These are phyloP conservation scores for Petrocephalus zakoni DNA, from an alignment of 2,113 vertebrate genomes.

Conservation along the genomic window DNA sequence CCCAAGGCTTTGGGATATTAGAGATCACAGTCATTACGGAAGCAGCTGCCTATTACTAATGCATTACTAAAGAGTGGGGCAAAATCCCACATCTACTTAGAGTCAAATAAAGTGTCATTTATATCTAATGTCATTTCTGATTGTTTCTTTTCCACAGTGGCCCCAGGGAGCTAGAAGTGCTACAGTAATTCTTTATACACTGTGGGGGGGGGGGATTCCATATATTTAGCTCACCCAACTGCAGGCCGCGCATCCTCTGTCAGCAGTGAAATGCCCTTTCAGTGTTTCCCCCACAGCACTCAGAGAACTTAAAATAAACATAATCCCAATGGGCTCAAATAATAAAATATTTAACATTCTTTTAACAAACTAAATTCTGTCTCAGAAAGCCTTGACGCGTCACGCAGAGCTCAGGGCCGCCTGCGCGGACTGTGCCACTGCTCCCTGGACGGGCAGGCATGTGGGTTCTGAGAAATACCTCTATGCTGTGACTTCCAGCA, in stretches of 20 bases:
- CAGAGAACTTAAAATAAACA: background rate
- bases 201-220: background rate
- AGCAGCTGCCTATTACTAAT: background rate
- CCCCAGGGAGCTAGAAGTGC: background rate
- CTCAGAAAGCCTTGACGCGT: background rate
- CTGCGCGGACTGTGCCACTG: background rate
- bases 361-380: background rate
- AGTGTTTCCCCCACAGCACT: background rate
- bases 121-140: background rate
- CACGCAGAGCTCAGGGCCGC: background rate
- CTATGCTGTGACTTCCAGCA: slow-evolving; percentile 40
- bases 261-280: background rate
- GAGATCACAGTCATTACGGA: background rate
- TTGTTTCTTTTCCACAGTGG: background rate
- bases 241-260: background rate
- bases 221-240: background rate
- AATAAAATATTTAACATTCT: background rate
- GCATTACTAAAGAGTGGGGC: background rate
- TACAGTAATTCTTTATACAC: background rate
- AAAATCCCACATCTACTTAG: slow-evolving; percentile 9
- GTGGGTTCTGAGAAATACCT: slow-evolving; percentile 43
- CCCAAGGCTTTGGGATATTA: background rate
- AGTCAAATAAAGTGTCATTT: slow-evolving; percentile 15
- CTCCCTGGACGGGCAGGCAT: slow-evolving; percentile 33
- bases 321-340: background rate